Evolutionary conservation across 2,888 invertebrate species (phyloP).

Genomic region (Limnephilus rhombicus): DNA sequence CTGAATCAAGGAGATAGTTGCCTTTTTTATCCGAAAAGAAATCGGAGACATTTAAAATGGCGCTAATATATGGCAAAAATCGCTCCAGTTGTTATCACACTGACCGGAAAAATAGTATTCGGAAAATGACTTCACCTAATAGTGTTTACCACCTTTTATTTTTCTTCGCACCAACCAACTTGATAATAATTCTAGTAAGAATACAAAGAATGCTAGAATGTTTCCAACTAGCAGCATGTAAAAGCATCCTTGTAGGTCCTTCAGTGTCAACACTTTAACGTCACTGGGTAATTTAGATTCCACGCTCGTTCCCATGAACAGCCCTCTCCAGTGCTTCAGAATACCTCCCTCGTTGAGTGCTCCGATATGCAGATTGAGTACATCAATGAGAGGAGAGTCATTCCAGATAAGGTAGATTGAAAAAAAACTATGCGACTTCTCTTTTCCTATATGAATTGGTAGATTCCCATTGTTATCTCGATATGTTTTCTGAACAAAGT

Average conservation of each 20-base stretch:
- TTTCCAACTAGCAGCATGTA: slow-evolving; percentile 39
- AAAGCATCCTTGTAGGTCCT: slow-evolving; percentile 56
- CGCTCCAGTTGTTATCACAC: no score
- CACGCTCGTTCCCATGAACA: neutral
- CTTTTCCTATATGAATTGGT: slow-evolving; percentile 73
- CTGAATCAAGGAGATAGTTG: no score
- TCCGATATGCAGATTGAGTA: slow-evolving; percentile 71
- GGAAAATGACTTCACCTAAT: neutral
- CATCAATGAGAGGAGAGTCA: slow-evolving; percentile 71
- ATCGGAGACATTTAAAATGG: no score
- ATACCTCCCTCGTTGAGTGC: slow-evolving; percentile 73
- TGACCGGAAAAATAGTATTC: neutral
- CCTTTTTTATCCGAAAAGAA: no score
- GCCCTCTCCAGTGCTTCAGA: slow-evolving; percentile 71
- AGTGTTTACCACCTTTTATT: neutral
- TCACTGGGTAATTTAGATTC: slow-evolving; percentile 1
- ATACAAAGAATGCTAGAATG: neutral
- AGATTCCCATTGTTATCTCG: slow-evolving; percentile 73
- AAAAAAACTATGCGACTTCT: slow-evolving; percentile 74
- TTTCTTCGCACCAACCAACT: neutral
- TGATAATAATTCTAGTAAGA: slow-evolving; percentile 45
- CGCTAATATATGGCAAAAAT: no score
- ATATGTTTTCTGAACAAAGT: slow-evolving; percentile 71
- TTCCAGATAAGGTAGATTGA: slow-evolving; percentile 71
- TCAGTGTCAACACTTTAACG: slow-evolving; percentile 47